Evolutionary conservation across 2,113 vertebrate species (phyloP).

Genomic region (Triplophysa tibetana): DNA sequence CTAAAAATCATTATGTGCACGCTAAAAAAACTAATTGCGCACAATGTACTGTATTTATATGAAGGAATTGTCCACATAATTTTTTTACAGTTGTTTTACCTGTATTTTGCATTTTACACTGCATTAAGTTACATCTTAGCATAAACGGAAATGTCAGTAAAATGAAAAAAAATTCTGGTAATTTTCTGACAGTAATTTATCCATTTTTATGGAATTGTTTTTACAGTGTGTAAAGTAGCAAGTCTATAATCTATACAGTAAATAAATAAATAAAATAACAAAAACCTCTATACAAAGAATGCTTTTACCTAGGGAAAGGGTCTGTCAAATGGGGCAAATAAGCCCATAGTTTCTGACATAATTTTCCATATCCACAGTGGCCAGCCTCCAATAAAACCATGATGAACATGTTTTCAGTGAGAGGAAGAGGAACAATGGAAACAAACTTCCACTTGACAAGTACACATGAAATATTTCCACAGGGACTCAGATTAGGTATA

Average conservation of each 20-base stretch:
- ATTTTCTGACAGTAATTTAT: too few relatives aligned
- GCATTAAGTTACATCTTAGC: too few relatives aligned
- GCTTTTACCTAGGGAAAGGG: neutral
- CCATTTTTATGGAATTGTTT: too few relatives aligned
- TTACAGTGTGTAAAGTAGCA: too few relatives aligned
- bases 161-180: too few relatives aligned
- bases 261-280: neutral
- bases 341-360: slow-evolving; percentile 10
- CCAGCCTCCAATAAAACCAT: slow-evolving; percentile 25
- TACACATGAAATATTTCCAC: slow-evolving; percentile 18
- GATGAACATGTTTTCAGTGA: slow-evolving; percentile 22
- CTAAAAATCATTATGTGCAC: neutral
- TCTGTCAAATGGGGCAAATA: neutral
- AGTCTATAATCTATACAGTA: too few relatives aligned
- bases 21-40: too few relatives aligned
- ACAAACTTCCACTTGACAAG: slow-evolving; percentile 16
- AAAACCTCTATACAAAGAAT: neutral
- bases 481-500: neutral
- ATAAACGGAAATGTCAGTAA: too few relatives aligned
- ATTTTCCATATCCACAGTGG: neutral
- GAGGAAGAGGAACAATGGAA: slow-evolving; percentile 29
- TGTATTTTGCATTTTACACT: too few relatives aligned
- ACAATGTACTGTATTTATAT: too few relatives aligned
- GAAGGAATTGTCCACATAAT: too few relatives aligned
- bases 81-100: too few relatives aligned